phyloP scores from a whole-genome alignment of 2,888 invertebrate species.

The Trisateles emortualis region DNA sequence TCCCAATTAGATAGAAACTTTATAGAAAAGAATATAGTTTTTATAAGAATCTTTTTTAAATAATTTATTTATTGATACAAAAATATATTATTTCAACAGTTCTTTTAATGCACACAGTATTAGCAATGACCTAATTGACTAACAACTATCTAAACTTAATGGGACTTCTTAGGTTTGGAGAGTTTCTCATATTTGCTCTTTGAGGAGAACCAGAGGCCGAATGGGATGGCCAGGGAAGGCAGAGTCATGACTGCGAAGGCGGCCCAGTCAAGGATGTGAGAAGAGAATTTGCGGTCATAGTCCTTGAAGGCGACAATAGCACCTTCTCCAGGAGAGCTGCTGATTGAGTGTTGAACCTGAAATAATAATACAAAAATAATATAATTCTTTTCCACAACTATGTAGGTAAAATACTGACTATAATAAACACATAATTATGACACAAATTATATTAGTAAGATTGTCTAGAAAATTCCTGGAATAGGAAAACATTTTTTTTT shows the following conservation, averaged over 20 bases:
- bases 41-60: no score
- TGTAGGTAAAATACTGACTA: no score
- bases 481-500: no score
- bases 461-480: no score
- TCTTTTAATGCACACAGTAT: constrained; percentile 50
- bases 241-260: constrained; percentile 99
- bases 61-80: background rate
- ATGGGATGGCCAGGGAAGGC: constrained; percentile 97
- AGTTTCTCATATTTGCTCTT: constrained; percentile 97
- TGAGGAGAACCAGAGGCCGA: constrained; percentile 97
- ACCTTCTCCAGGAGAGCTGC: constrained; percentile 98
- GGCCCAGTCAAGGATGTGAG: constrained; percentile 98
- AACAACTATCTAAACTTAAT: constrained; percentile 66
- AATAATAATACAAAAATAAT: constrained; percentile 54
- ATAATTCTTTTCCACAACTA: no score
- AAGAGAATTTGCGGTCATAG: constrained; percentile 98
- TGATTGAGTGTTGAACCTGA: constrained; percentile 90
- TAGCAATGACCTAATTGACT: constrained; percentile 56
- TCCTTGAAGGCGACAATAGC: constrained; percentile 96
- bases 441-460: no score
- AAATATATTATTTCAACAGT: background rate
- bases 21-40: no score
- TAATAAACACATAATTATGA: no score
- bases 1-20: no score
- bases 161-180: constrained; percentile 90